phyloP scores from a whole-genome alignment of 2,888 invertebrate genomes.

The Noctua comes region DNA sequence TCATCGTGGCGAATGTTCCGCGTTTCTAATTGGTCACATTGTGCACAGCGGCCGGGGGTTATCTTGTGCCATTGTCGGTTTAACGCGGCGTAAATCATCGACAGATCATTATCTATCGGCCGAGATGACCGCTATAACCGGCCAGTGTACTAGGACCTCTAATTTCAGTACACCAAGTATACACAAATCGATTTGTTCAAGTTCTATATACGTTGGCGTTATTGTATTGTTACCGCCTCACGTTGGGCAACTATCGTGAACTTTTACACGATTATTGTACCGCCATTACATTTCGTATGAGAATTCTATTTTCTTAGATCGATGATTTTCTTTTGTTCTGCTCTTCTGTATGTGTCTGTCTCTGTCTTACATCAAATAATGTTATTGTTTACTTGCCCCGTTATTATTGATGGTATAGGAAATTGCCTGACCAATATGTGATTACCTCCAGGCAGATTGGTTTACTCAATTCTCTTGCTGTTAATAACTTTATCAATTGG shows the following conservation, averaged over 20 bases:
- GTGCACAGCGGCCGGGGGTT: conserved; percentile 80
- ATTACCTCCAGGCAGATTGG: conserved; percentile 72
- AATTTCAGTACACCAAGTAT: conserved; percentile 69
- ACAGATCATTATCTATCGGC: conserved; percentile 86
- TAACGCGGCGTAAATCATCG: conserved; percentile 89
- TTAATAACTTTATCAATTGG: conserved; percentile 70
- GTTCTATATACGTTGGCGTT: conserved; percentile 75
- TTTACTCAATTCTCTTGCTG: conserved; percentile 51
- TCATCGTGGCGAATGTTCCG: conserved; percentile 78
- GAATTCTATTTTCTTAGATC: conserved; percentile 89
- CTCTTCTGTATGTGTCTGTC: conserved; percentile 73
- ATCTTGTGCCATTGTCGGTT: conserved; percentile 86
- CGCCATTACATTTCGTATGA: conserved; percentile 88
- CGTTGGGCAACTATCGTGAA: conserved; percentile 89
- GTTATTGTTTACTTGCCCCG: conserved; percentile 88
- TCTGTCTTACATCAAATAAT: conserved; percentile 81
- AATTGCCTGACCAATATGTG: conserved; percentile 83
- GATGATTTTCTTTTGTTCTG: conserved; percentile 78
- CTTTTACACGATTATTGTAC: conserved; percentile 89
- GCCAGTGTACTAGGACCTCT: conserved; percentile 76
- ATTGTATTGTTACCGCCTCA: conserved; percentile 82
- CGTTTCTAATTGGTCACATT: conserved; percentile 87
- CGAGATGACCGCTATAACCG: conserved; percentile 82
- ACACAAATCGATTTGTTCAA: conserved; percentile 77
- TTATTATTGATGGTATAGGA: conserved; percentile 83